These are phyloP conservation scores for Bovichtus diacanthus DNA, from an alignment of 2,797 vertebrate genomes.

Conservation along the genomic window DNA sequence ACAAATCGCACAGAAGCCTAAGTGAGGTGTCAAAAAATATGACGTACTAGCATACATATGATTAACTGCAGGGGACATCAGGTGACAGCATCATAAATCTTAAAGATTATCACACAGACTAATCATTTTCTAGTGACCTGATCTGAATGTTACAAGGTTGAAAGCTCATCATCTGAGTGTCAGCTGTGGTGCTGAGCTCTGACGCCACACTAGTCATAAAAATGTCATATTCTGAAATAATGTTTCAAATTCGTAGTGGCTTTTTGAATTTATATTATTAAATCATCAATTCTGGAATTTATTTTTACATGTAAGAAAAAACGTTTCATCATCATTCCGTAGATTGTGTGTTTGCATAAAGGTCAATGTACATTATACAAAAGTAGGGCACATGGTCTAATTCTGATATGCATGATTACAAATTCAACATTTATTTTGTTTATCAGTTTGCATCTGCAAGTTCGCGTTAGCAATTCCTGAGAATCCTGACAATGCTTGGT, in stretches of 20 bases:
- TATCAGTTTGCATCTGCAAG: not conserved
- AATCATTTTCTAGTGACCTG: slow-evolving; percentile 19
- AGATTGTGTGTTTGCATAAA: not conserved
- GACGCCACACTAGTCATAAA: not conserved
- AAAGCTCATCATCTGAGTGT: slow-evolving; percentile 15
- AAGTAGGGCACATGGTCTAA: not conserved
- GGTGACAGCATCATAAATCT: slow-evolving; percentile 38
- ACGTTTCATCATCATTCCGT: not conserved
- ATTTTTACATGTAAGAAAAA: not conserved
- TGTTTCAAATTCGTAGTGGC: not conserved
- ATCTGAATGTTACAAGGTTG: slow-evolving; percentile 29
- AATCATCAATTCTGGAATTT: not conserved
- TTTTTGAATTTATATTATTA: not conserved
- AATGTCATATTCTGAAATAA: not conserved
- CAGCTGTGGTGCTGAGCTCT: not conserved
- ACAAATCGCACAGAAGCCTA: not conserved
- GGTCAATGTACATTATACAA: not conserved
- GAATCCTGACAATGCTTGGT: not conserved
- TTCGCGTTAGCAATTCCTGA: not conserved
- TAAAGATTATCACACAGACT: not conserved
- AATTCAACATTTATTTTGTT: not conserved
- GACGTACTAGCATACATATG: slow-evolving; percentile 10
- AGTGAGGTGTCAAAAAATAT: slow-evolving; percentile 14
- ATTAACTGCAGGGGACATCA: slow-evolving; percentile 24
- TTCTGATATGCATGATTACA: not conserved